Evolutionary conservation across 2,113 vertebrate genomes (phyloP).

Genomic region (Nothocercus julius): DNA sequence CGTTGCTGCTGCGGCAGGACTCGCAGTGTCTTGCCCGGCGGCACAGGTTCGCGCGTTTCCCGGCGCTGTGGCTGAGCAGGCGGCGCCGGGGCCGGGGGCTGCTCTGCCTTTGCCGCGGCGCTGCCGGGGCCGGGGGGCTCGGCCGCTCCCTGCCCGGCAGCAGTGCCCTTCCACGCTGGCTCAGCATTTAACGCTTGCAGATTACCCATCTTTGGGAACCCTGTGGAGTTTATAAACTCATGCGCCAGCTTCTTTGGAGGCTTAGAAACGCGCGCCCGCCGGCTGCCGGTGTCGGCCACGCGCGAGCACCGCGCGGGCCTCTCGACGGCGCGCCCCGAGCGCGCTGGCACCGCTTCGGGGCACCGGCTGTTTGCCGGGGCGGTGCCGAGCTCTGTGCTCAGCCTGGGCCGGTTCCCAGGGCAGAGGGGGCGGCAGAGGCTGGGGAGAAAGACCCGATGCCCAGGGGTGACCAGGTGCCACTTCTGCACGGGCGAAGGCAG

Average conservation of each 20-base stretch:
- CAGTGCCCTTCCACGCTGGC: too few relatives aligned
- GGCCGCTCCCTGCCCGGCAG: too few relatives aligned
- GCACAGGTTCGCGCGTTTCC: too few relatives aligned
- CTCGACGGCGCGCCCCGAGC: accelerated
- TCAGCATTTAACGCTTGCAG: too few relatives aligned
- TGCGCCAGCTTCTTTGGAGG: background rate
- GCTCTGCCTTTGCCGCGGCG: too few relatives aligned
- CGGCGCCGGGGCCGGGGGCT: too few relatives aligned
- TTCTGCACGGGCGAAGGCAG: background rate
- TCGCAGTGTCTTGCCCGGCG: background rate
- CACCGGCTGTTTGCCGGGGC: accelerated
- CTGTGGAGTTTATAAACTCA: background rate
- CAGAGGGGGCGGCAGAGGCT: too few relatives aligned
- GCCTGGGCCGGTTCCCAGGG: too few relatives aligned
- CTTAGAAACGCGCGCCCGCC: background rate
- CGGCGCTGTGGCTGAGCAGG: too few relatives aligned
- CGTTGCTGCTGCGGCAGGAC: background rate
- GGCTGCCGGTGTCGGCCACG: too few relatives aligned
- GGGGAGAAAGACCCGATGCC: background rate
- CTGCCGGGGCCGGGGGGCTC: too few relatives aligned
- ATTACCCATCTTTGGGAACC: background rate
- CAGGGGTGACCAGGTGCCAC: background rate
- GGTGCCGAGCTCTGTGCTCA: background rate
- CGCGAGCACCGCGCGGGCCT: background rate
- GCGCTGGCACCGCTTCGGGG: accelerated